phyloP scores from a whole-genome alignment of 1,140 invertebrate species.

The Drosophila nasuta region DNA sequence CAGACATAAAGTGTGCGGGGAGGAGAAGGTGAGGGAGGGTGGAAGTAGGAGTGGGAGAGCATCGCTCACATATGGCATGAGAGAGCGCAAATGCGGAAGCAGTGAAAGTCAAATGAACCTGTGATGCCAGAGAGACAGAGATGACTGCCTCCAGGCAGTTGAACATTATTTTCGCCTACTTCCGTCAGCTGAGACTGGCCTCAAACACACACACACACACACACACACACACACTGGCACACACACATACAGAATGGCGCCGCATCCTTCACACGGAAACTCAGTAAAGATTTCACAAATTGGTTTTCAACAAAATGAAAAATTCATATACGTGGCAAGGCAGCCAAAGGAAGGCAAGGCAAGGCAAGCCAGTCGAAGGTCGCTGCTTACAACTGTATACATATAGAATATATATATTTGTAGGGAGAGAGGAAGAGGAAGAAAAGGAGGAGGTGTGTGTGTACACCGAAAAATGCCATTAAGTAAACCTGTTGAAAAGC shows the following conservation, averaged over 20 bases:
- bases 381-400: background rate
- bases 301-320: conserved; percentile 79
- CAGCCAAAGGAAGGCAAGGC: background rate
- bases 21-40: too few species aligned
- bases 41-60: too few species aligned
- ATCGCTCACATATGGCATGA: conserved; percentile 22
- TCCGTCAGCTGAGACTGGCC: conserved; percentile 42
- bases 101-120: conserved; percentile 53
- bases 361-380: conserved; percentile 19
- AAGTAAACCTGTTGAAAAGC: conserved; percentile 55
- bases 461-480: conserved; percentile 35
- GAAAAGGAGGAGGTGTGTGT: background rate
- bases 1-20: conserved; percentile 15
- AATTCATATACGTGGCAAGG: conserved; percentile 68
- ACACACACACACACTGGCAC: background rate
- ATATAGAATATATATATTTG: background rate
- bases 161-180: conserved; percentile 60
- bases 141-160: conserved; percentile 42
- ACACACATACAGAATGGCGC: conserved; percentile 1
- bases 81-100: conserved; percentile 39
- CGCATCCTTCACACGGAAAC: conserved; percentile 54
- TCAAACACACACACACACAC: conserved; percentile 5
- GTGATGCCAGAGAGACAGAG: background rate
- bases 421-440: background rate
- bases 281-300: conserved; percentile 74